A percentile compares a stretch with the other conserved stretches of the same genome.
phyloP scores from a whole-genome alignment of 2,888 invertebrate species.

The Acrobasis consociella region DNA sequence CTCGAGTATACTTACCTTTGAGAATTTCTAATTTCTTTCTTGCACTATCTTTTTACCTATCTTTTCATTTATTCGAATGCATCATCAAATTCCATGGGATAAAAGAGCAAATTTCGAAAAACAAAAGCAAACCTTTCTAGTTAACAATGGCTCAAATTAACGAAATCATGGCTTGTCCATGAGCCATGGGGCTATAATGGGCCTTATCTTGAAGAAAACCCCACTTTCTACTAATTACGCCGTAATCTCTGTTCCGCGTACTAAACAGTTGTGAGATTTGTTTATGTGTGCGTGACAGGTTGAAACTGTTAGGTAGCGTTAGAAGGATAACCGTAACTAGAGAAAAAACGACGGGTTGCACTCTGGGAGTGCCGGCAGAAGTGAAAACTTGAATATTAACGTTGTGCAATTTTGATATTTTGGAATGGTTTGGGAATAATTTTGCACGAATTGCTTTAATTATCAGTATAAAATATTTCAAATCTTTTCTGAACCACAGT shows the following conservation, averaged over 20 bases:
- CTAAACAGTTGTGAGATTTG: background rate
- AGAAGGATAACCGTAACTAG: too few species aligned
- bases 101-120: background rate
- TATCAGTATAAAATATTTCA: too few species aligned
- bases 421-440: too few species aligned
- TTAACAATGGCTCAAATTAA: background rate
- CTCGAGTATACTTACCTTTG: too few species aligned
- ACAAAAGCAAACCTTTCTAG: background rate
- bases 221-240: conserved; percentile 9
- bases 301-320: background rate
- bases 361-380: too few species aligned
- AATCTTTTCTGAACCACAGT: too few species aligned
- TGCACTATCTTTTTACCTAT: too few species aligned
- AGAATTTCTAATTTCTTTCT: too few species aligned
- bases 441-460: too few species aligned
- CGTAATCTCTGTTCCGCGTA: conserved; percentile 5
- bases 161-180: conserved; percentile 1
- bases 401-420: too few species aligned
- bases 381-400: too few species aligned
- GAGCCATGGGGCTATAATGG: background rate
- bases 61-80: background rate
- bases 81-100: background rate
- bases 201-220: conserved; percentile 11
- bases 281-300: background rate
- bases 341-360: too few species aligned